phyloP scores from a whole-genome alignment of 2,797 vertebrate genomes.

The Falco cherrug region DNA sequence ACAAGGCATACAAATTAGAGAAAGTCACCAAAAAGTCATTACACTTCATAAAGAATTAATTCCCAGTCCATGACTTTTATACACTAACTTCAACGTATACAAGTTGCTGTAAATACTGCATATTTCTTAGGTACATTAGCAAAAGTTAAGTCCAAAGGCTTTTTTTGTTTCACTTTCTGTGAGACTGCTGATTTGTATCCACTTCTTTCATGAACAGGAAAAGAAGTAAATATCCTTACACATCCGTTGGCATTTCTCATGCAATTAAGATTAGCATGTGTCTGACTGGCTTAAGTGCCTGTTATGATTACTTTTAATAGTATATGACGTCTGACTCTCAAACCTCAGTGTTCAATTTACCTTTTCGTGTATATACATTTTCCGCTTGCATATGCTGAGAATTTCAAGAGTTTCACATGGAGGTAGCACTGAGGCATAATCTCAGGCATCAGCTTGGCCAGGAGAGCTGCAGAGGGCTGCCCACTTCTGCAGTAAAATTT shows the following conservation, averaged over 20 bases:
- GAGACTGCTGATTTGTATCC: neutral
- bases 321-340: neutral
- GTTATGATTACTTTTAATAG: neutral
- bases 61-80: neutral
- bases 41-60: neutral
- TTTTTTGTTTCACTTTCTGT: neutral
- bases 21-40: neutral
- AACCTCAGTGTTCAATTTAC: neutral
- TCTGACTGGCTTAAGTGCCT: neutral
- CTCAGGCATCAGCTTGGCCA: neutral
- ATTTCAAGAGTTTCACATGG: neutral
- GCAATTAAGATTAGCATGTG: neutral
- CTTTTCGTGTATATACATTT: neutral
- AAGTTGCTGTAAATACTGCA: neutral
- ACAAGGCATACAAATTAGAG: neutral
- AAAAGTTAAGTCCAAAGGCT: neutral
- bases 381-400: neutral
- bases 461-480: neutral
- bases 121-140: neutral
- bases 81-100: rapidly evolving
- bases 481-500: neutral
- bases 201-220: neutral
- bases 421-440: neutral
- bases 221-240: neutral
- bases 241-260: neutral